Percentiles rank a stretch among this genome's conserved stretches.
phyloP scores from a whole-genome alignment of 2,113 vertebrate species.

The Gymnogyps californianus region DNA sequence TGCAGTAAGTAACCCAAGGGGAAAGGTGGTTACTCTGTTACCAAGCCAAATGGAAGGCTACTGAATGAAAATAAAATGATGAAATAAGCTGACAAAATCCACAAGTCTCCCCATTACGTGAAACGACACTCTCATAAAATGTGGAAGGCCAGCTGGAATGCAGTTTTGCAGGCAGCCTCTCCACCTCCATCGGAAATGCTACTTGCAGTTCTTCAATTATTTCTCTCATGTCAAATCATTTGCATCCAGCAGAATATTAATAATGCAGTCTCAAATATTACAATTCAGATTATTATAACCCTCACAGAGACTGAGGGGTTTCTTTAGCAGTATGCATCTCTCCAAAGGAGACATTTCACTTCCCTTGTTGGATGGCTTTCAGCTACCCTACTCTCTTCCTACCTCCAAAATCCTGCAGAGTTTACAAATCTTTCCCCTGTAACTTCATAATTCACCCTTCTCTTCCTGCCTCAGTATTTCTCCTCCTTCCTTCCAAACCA shows the following conservation, averaged over 20 bases:
- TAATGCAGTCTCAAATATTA: not conserved
- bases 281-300: not conserved
- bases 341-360: not conserved
- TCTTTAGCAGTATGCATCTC: not conserved
- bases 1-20: not conserved
- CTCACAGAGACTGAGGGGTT: not conserved
- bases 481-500: not conserved
- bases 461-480: fast-evolving
- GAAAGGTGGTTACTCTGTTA: not conserved
- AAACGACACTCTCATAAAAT: not conserved
- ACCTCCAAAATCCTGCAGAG: not conserved
- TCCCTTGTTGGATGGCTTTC: not conserved
- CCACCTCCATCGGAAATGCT: not conserved
- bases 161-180: not conserved
- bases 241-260: not conserved
- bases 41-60: not conserved
- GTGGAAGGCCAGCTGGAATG: not conserved
- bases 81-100: not conserved
- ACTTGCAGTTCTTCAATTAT: not conserved
- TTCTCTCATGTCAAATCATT: not conserved
- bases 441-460: not conserved
- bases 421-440: not conserved
- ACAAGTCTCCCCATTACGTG: not conserved
- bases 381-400: not conserved
- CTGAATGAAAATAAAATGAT: conserved; percentile 1